These are phyloP conservation scores for Carettochelys insculpta DNA, from an alignment of 2,113 vertebrate species.

Conservation along the genomic window DNA sequence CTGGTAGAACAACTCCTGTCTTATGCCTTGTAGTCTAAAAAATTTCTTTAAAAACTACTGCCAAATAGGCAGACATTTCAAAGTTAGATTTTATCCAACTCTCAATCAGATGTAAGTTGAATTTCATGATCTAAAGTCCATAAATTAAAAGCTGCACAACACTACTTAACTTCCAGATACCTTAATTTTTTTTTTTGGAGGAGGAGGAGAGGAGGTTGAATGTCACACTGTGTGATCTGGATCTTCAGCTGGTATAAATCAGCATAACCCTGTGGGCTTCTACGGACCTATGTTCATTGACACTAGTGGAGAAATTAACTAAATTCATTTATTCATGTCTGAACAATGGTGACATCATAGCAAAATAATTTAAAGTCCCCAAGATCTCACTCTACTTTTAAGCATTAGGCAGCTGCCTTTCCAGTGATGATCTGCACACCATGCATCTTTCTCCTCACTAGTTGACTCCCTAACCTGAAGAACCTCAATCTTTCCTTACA, in stretches of 20 bases:
- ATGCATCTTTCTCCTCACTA: background rate
- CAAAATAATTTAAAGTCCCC: background rate
- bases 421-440: background rate
- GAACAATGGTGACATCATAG: background rate
- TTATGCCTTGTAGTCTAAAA: conserved; percentile 23
- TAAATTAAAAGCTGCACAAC: conserved; percentile 47
- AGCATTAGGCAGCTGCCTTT: background rate
- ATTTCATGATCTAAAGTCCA: conserved; percentile 16
- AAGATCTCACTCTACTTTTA: background rate
- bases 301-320: rapidly evolving
- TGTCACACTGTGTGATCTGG: background rate
- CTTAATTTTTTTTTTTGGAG: conserved; percentile 31
- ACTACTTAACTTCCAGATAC: conserved; percentile 19
- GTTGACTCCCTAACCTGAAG: background rate
- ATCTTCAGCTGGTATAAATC: background rate
- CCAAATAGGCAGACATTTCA: conserved; percentile 38
- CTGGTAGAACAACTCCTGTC: conserved; percentile 21
- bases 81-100: conserved; percentile 49
- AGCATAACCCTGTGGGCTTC: background rate
- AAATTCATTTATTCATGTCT: no score
- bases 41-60: conserved; percentile 15
- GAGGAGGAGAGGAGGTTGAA: background rate
- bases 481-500: no score
- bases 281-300: background rate
- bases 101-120: conserved; percentile 6